Evolutionary conservation across 2,888 invertebrate genomes (phyloP).

Genomic region (Labia minor): DNA sequence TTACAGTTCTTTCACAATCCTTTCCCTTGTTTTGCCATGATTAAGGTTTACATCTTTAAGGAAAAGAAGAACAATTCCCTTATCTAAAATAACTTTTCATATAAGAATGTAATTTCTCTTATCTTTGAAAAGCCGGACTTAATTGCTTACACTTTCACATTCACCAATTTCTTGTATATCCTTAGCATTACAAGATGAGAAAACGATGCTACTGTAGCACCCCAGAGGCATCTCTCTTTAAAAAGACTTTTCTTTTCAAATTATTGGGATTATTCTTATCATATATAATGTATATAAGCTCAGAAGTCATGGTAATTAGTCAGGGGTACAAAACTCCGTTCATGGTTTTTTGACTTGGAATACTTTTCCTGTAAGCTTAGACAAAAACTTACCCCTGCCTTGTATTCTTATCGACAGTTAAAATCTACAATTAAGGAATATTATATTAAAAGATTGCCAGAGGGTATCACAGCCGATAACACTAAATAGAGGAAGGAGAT

Average conservation of each 20-base stretch:
- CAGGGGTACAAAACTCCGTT: not conserved
- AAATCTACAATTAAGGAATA: conserved; percentile 2
- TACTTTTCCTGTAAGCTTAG: not conserved
- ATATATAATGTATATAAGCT: not conserved
- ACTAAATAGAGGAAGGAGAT: not conserved
- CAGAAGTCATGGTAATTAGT: not conserved
- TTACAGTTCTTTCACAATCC: no score
- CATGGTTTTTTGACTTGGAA: not conserved
- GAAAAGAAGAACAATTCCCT: no score
- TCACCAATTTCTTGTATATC: not conserved
- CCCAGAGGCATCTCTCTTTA: conserved; percentile 4
- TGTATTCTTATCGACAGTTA: not conserved
- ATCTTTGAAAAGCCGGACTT: not conserved
- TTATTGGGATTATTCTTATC: conserved; percentile 5
- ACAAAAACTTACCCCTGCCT: not conserved
- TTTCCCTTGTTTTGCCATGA: no score
- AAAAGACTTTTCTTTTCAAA: not conserved
- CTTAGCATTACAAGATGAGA: not conserved
- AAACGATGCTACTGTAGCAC: not conserved
- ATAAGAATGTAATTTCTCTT: not conserved
- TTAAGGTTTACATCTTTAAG: no score
- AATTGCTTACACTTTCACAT: not conserved
- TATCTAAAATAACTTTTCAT: conserved; percentile 3
- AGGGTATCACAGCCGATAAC: not conserved
- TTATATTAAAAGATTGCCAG: not conserved